Evolutionary conservation across 1,140 invertebrate species (phyloP).

Genomic region (Drosophila takahashii): DNA sequence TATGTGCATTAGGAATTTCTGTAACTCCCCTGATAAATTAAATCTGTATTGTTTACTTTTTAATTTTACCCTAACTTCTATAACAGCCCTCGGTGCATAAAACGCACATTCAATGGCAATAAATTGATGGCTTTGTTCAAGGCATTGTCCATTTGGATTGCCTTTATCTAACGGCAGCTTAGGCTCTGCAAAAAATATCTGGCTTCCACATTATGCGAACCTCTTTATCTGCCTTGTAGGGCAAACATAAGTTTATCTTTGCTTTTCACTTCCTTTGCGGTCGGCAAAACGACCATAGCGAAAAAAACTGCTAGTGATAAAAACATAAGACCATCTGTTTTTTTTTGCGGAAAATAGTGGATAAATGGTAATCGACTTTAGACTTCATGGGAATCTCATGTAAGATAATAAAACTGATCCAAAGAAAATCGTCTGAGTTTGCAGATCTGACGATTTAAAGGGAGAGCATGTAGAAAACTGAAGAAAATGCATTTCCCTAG

Average conservation of each 20-base stretch:
- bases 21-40: not conserved
- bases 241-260: slow-evolving; percentile 64
- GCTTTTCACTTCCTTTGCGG: slow-evolving; percentile 64
- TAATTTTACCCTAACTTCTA: not conserved
- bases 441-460: not conserved
- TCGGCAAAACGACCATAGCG: slow-evolving; percentile 34
- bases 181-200: slow-evolving; percentile 13
- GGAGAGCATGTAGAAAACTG: not conserved
- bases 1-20: not conserved
- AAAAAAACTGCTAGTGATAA: slow-evolving; percentile 35
- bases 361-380: slow-evolving; percentile 17
- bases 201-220: slow-evolving; percentile 23
- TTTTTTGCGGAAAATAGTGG: slow-evolving; percentile 38
- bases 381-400: slow-evolving; percentile 14
- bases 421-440: not conserved
- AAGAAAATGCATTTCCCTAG: not conserved
- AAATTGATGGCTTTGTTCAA: slow-evolving; percentile 22
- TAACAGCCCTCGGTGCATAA: not conserved
- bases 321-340: slow-evolving; percentile 41
- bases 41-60: not conserved
- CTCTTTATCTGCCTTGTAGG: slow-evolving; percentile 52
- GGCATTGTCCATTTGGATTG: slow-evolving; percentile 13
- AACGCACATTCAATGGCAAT: slow-evolving; percentile 6
- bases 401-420: not conserved
- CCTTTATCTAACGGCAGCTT: slow-evolving; percentile 37